phyloP scores from a whole-genome alignment of 2,797 vertebrate species.

The Acanthopagrus latus region DNA sequence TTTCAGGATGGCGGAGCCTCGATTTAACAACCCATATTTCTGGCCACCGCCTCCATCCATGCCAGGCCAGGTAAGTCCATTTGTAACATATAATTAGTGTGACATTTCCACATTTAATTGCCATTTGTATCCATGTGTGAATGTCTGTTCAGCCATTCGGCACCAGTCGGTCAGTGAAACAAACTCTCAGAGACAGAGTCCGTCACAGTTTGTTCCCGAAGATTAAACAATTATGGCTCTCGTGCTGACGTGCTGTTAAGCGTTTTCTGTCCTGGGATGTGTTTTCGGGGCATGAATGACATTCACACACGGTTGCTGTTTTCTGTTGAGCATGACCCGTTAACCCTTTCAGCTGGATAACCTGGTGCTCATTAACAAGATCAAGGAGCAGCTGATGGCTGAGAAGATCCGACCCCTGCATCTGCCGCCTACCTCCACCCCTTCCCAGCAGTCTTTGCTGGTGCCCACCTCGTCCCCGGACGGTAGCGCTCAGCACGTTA shows the following conservation, averaged over 20 bases:
- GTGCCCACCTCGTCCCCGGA: constrained; percentile 90
- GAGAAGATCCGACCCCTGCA: constrained; percentile 98
- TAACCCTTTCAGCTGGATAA: constrained; percentile 94
- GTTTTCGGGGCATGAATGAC: constrained; percentile 60
- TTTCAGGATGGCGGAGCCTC: constrained; percentile 97
- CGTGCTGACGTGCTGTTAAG: constrained; percentile 7
- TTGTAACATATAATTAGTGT: constrained; percentile 1
- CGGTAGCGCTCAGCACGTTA: constrained; percentile 88
- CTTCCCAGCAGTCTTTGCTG: constrained; percentile 94
- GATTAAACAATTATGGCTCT: not conserved
- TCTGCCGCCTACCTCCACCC: constrained; percentile 92
- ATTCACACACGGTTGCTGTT: constrained; percentile 77
- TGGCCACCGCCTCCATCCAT: constrained; percentile 97
- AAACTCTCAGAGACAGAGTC: not conserved
- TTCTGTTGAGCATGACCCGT: constrained; percentile 84
- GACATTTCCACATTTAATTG: constrained; percentile 29
- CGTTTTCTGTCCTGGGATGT: constrained; percentile 30
- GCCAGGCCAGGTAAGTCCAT: constrained; percentile 94
- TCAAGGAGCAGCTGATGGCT: constrained; percentile 99
- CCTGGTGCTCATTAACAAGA: constrained; percentile 99
- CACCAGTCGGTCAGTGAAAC: constrained; percentile 12
- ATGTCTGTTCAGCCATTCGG: constrained; percentile 66
- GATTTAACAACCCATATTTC: constrained; percentile 99
- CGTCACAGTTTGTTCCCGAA: not conserved
- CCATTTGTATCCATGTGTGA: constrained; percentile 74